Conservation (phyloP, 2,888 invertebrate species). For the Sesia apiformis region DNA sequence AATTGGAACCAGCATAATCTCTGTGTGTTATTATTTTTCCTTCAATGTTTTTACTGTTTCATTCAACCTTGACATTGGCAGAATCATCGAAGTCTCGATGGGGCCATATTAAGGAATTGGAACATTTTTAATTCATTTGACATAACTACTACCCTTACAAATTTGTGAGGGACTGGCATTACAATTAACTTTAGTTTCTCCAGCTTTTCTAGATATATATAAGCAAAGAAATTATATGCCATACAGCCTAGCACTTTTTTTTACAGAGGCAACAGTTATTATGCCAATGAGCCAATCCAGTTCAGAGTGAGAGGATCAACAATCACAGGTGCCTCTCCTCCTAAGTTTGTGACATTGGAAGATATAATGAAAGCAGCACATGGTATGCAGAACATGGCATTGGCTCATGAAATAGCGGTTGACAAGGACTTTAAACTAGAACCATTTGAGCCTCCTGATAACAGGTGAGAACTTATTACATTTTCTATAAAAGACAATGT, state of each 20-base stretch:
- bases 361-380: constrained; percentile 92
- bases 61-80: too few relatives aligned
- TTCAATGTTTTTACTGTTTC: too few relatives aligned
- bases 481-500: background rate
- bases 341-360: constrained; percentile 87
- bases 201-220: too few relatives aligned
- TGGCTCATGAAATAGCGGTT: constrained; percentile 97
- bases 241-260: background rate
- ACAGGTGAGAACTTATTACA: constrained; percentile 65
- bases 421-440: constrained; percentile 93
- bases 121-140: too few relatives aligned
- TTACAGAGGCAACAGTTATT: constrained; percentile 35
- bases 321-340: constrained; percentile 83
- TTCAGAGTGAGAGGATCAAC: constrained; percentile 76
- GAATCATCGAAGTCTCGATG: too few relatives aligned
- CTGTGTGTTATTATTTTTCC: too few relatives aligned
- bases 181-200: too few relatives aligned
- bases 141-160: too few relatives aligned
- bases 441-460: constrained; percentile 84
- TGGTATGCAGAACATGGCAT: constrained; percentile 92
- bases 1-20: too few relatives aligned
- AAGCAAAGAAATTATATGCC: too few relatives aligned
- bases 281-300: constrained; percentile 57
- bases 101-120: too few relatives aligned
- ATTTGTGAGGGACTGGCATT: too few relatives aligned